A percentile compares a stretch with the other conserved stretches of the same genome.
phyloP scores from a whole-genome alignment of 2,888 invertebrate genomes.

The Autographa pulchrina region DNA sequence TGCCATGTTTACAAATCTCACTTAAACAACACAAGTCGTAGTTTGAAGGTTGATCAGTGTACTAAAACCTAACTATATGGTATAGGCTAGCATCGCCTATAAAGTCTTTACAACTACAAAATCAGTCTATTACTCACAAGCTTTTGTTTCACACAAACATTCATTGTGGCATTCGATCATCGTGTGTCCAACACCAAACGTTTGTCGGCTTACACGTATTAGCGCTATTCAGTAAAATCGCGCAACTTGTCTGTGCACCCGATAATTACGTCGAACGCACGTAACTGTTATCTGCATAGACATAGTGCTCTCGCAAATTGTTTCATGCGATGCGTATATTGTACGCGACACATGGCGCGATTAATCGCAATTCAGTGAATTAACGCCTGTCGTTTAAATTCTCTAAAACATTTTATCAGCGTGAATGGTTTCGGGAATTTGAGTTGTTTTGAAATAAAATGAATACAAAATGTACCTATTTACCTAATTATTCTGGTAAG shows the following conservation, averaged over 20 bases:
- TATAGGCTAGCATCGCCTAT: no score
- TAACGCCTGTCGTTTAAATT: conserved; percentile 2
- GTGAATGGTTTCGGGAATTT: not conserved
- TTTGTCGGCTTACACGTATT: conserved; percentile 28
- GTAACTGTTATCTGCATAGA: conserved; percentile 31
- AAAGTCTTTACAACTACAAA: not conserved
- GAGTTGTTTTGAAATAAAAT: not conserved
- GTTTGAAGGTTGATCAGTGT: no score
- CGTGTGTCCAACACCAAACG: not conserved
- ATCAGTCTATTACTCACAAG: conserved; percentile 1
- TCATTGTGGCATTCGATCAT: not conserved
- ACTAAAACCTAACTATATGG: no score
- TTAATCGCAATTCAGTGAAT: conserved; percentile 12
- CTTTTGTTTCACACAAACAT: not conserved
- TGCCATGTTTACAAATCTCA: no score
- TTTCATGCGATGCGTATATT: conserved; percentile 38
- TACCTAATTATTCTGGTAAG: no score
- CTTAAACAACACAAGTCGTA: no score
- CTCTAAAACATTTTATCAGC: not conserved
- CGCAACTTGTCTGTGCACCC: conserved; percentile 27
- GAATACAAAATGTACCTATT: no score
- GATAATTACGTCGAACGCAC: conserved; percentile 46
- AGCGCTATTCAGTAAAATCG: conserved; percentile 45
- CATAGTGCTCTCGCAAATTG: conserved; percentile 37
- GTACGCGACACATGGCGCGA: conserved; percentile 12